Evolutionary conservation across 2,113 vertebrate genomes (phyloP).

Genomic region (Prunella himalayana): DNA sequence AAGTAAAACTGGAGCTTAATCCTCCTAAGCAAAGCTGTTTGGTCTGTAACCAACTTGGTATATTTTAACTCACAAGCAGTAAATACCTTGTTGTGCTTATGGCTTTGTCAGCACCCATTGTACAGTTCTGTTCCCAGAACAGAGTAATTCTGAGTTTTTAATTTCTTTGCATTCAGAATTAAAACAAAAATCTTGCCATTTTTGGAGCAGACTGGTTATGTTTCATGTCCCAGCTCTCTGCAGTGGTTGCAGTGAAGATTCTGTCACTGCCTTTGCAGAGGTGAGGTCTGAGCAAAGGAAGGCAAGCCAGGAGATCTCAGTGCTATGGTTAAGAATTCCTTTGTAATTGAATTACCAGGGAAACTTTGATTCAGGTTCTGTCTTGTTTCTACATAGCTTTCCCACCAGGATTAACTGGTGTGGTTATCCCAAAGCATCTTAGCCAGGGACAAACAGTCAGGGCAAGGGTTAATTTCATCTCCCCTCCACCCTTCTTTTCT

Average conservation of each 20-base stretch:
- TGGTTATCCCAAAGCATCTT: neutral
- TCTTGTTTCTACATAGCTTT: constrained; percentile 1
- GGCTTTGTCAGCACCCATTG: neutral
- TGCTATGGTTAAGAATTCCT: constrained; percentile 2
- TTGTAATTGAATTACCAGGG: constrained; percentile 32
- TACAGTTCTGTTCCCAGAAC: neutral
- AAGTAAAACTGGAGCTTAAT: neutral
- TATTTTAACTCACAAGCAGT: neutral
- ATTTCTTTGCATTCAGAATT: neutral
- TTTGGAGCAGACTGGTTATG: neutral
- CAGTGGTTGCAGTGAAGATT: neutral
- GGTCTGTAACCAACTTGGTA: neutral
- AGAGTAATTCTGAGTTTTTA: neutral
- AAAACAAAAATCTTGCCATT: neutral
- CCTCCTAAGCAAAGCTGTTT: neutral
- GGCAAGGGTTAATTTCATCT: constrained; percentile 48
- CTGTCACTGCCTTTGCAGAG: neutral
- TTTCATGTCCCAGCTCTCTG: neutral
- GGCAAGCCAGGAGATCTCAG: neutral
- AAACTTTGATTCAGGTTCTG: constrained; percentile 14
- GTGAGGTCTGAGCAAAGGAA: neutral
- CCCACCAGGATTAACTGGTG: constrained; percentile 2
- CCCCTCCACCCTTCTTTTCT: constrained; percentile 10
- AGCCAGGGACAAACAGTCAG: neutral
- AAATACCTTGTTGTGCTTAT: neutral